Conservation (phyloP, 2,113 vertebrate species). For the Charadrius vociferus region DNA sequence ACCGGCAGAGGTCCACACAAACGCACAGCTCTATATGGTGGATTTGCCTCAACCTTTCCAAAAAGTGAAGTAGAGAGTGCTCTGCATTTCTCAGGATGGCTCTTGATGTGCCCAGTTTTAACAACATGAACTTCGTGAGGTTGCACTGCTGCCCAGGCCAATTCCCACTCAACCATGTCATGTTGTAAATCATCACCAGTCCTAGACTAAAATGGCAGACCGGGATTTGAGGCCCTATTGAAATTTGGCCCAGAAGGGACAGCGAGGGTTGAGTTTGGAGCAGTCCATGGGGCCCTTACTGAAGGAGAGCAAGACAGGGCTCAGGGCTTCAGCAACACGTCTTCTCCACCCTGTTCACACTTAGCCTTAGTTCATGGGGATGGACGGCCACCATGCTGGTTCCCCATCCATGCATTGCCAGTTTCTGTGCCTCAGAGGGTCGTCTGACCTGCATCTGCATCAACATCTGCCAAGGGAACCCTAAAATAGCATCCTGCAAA, state of each 20-base stretch:
- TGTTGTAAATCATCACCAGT: neutral
- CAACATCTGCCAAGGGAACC: neutral
- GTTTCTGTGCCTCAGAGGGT: neutral
- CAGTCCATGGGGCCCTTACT: neutral
- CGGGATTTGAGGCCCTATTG: neutral
- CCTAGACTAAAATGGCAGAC: neutral
- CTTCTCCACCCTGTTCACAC: neutral
- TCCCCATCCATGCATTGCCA: neutral
- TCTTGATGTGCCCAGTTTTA: neutral
- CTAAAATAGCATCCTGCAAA: neutral
- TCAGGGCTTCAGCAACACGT: neutral
- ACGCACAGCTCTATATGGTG: neutral
- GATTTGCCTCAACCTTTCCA: neutral
- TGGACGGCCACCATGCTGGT: neutral
- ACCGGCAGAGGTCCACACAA: neutral
- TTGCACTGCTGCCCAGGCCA: rapidly evolving
- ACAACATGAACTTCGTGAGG: rapidly evolving
- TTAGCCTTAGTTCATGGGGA: rapidly evolving
- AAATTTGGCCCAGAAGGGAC: neutral
- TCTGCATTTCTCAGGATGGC: neutral
- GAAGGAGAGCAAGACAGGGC: neutral
- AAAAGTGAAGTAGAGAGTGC: neutral
- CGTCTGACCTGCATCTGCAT: neutral
- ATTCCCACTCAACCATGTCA: rapidly evolving
- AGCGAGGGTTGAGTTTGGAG: neutral